These are phyloP conservation scores for Cettia cetti DNA, from an alignment of 2,113 vertebrate genomes.

Conservation along the genomic window DNA sequence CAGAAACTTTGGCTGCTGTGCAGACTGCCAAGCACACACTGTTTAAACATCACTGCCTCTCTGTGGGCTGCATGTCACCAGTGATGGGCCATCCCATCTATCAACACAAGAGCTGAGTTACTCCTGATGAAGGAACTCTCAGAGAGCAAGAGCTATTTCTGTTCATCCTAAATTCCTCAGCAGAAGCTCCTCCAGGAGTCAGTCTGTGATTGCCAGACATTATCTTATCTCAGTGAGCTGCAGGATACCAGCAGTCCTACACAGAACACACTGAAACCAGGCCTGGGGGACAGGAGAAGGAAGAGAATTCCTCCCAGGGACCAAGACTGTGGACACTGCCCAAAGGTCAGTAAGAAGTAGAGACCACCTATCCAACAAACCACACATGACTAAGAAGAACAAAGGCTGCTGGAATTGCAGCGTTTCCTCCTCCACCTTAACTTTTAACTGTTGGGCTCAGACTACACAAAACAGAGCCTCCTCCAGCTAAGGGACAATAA, in stretches of 20 bases:
- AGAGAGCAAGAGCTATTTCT: not conserved
- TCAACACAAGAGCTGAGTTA: not conserved
- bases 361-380: not conserved
- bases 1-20: not conserved
- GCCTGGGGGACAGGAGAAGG: not conserved
- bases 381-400: not conserved
- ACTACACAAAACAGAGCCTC: not conserved
- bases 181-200: slow-evolving; percentile 3
- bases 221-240: not conserved
- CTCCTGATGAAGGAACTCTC: not conserved
- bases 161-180: not conserved
- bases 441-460: not conserved
- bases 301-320: not conserved
- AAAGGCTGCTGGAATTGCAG: not conserved
- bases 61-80: not conserved
- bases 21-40: not conserved
- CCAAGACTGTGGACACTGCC: not conserved
- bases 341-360: not conserved
- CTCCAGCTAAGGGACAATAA: not conserved
- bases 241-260: not conserved
- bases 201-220: not conserved
- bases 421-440: not conserved
- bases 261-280: not conserved
- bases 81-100: not conserved
- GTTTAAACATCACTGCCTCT: not conserved